These are phyloP conservation scores for Drosophila pruinosa DNA, from an alignment of 1,140 invertebrate genomes.

Conservation along the genomic window DNA sequence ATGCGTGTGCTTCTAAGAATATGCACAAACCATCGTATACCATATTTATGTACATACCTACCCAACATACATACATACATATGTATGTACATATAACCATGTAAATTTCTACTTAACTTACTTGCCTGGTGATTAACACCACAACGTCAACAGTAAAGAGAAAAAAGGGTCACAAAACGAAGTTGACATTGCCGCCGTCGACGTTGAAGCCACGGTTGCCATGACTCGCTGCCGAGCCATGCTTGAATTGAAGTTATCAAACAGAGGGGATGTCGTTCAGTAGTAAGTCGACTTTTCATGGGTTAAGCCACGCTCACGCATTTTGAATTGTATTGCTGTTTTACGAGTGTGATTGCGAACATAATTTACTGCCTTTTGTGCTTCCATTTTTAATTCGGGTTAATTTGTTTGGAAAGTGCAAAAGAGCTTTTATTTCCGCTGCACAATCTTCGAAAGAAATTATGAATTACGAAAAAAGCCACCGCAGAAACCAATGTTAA, in stretches of 20 bases:
- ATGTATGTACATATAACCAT: too few species aligned
- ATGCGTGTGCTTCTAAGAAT: conserved; percentile 20
- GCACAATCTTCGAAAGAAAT: conserved; percentile 55
- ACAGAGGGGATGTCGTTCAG: conserved; percentile 36
- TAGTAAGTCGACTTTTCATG: conserved; percentile 69
- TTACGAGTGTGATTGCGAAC: conserved; percentile 2
- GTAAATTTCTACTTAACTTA: not conserved
- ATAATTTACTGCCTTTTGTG: conserved; percentile 20
- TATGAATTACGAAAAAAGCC: conserved; percentile 42
- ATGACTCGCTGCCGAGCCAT: conserved; percentile 44
- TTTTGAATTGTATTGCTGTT: conserved; percentile 20
- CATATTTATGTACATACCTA: too few species aligned
- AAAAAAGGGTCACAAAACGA: conserved; percentile 36
- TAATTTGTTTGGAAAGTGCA: conserved; percentile 74
- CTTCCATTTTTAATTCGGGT: conserved; percentile 70
- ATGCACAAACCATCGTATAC: too few species aligned
- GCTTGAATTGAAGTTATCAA: conserved; percentile 36
- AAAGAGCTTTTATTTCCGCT: conserved; percentile 55
- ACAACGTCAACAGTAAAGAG: conserved; percentile 5
- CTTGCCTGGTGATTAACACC: conserved; percentile 30
- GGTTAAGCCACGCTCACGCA: conserved; percentile 57
- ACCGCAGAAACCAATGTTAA: conserved; percentile 24
- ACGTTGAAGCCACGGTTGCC: conserved; percentile 24
- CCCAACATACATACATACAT: not conserved
- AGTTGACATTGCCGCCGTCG: not conserved